Evolutionary conservation across 2,888 invertebrate species (phyloP).

Genomic region (Mesorhabditis spiculigera): DNA sequence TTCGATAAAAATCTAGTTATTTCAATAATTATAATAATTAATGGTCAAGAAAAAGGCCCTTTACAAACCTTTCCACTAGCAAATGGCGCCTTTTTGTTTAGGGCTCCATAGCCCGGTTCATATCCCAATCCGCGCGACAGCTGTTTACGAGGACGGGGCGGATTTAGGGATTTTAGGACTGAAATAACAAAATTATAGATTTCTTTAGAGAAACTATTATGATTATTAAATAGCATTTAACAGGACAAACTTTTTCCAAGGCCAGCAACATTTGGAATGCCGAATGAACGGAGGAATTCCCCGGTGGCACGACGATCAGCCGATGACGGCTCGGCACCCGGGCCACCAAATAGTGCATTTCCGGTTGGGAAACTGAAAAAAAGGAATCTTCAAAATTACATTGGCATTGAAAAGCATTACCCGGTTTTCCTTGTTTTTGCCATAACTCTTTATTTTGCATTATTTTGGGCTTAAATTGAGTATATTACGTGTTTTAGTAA

Average conservation of each 20-base stretch:
- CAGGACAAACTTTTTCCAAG: slow-evolving; percentile 14
- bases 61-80: slow-evolving; percentile 46
- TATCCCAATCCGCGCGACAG: slow-evolving; percentile 19
- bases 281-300: slow-evolving; percentile 21
- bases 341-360: slow-evolving; percentile 10
- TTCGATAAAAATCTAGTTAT: not conserved
- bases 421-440: no score
- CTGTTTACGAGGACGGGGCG: slow-evolving; percentile 28
- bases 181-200: slow-evolving; percentile 9
- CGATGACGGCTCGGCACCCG: not conserved
- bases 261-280: slow-evolving; percentile 28
- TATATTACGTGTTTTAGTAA: no score
- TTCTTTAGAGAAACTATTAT: not conserved
- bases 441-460: no score
- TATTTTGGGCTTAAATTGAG: no score
- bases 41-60: no score
- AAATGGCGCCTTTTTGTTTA: slow-evolving; percentile 41
- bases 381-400: no score
- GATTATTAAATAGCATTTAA: not conserved
- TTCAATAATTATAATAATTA: not conserved
- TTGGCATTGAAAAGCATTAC: no score
- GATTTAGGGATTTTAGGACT: slow-evolving; percentile 28
- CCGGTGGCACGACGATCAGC: slow-evolving; percentile 18
- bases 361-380: not conserved
- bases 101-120: slow-evolving; percentile 50